Evolutionary conservation across 2,888 invertebrate species (phyloP), one percentile per base, ranked within the genome.

Genomic region (Agonopterix arenella): DNA sequence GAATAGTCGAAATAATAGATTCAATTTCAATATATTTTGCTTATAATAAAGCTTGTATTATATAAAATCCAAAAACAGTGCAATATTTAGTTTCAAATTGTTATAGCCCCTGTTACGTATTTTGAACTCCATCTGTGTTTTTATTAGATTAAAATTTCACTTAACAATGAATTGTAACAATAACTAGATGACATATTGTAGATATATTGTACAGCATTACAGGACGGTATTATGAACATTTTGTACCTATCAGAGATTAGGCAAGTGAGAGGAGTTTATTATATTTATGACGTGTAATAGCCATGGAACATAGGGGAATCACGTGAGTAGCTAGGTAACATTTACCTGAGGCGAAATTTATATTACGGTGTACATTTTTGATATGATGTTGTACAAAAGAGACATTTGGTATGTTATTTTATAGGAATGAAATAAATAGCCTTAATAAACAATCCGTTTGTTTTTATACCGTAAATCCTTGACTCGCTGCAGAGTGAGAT

Each of bases 381-480:
- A 89, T 89, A 89, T 89, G 83, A 89, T 82, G 83, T 89, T 90
- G 90, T 90, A 90, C 90, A 90, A 90, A 89, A 85, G 89, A 89
- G 84, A 90, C 85, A 85, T 90, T 90, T 90, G 88, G 90, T 90
- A 90, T 90, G 90, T 89, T 90, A 90, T 90, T 90, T 89, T 90
- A 90, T 89, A 90, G 90, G 89, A 89, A 89, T 88, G 86, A 89
- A 89, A 90, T 90, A 90, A 90, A 90, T 90, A 90, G 90, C 82
- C 80, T 89, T 89, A 89, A 89, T 86, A 81, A 84, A 83, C 57
- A 61, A 54, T 54, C 11, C n/a, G n/a, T 40, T 40, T 40, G 40
- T 40, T n/a, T 40, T 40, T 28, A 28, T 28, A 7, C 28, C 28
- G 28, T 5, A 4, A 28, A 28, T 28, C 5, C 28, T 5, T 28